Evolutionary conservation across 2,797 vertebrate species (phyloP).

Genomic region (Phrynocephalus guinanensis): DNA sequence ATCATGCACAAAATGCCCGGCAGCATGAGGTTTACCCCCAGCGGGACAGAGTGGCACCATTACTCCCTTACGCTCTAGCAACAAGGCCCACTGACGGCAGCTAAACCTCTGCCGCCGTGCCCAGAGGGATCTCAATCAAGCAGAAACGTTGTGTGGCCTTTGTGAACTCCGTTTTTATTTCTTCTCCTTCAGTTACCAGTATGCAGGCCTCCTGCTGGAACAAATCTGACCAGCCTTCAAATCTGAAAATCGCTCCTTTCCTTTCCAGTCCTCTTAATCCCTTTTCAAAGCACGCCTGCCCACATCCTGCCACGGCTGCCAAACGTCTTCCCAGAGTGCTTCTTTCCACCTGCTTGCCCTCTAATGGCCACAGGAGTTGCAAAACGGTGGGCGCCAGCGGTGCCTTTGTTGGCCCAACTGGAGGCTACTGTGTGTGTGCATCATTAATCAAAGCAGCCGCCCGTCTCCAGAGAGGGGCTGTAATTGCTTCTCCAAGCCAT

Average conservation of each 20-base stretch:
- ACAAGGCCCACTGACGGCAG: too few species aligned
- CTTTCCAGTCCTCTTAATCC: too few species aligned
- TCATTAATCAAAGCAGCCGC: constrained; percentile 5
- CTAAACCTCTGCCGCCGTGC: too few species aligned
- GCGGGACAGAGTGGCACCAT: too few species aligned
- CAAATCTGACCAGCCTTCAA: too few species aligned
- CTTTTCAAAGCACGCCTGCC: too few species aligned
- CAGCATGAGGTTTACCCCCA: too few species aligned
- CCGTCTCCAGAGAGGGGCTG: background rate
- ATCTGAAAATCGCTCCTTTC: too few species aligned
- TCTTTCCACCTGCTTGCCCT: background rate
- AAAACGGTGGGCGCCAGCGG: background rate
- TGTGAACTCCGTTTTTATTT: background rate
- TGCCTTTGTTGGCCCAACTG: background rate
- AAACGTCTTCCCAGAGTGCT: background rate
- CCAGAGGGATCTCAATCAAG: too few species aligned
- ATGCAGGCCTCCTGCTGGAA: background rate
- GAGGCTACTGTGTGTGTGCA: background rate
- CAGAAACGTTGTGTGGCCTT: background rate
- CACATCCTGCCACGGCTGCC: too few species aligned
- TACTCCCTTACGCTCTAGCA: too few species aligned
- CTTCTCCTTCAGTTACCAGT: background rate
- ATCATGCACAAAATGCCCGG: too few species aligned
- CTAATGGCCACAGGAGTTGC: background rate
- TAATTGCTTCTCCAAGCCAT: background rate